Evolutionary conservation across 2,113 vertebrate species (phyloP).

Genomic region (Tricholaema leucomelas): DNA sequence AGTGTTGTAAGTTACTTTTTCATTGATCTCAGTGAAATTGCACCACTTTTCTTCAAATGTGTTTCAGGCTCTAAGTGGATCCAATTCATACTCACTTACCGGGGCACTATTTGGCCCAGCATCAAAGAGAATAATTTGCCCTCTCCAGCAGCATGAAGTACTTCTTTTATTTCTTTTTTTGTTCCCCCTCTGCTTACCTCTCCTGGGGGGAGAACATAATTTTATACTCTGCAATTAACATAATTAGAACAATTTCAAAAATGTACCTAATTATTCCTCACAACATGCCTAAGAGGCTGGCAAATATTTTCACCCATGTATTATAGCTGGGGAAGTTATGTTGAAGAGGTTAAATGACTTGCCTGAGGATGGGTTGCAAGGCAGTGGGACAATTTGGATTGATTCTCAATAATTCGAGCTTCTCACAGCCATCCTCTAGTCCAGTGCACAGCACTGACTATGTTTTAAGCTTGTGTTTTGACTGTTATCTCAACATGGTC

Average conservation of each 20-base stretch:
- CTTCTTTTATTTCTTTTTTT: background rate
- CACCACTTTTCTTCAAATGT: background rate
- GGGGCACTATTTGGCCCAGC: background rate
- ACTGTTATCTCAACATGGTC: background rate
- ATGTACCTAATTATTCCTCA: background rate
- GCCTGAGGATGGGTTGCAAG: background rate
- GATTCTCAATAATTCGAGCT: background rate
- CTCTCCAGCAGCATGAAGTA: background rate
- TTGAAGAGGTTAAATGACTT: conserved; percentile 6
- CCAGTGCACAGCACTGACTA: background rate
- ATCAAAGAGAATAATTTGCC: background rate
- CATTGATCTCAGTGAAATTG: background rate
- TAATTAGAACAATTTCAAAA: background rate
- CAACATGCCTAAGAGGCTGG: background rate
- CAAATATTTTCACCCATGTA: background rate
- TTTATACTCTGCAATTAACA: background rate
- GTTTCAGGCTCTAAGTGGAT: background rate
- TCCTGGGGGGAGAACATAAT: background rate
- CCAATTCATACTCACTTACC: background rate
- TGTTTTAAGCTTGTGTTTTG: background rate
- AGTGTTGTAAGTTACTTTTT: background rate
- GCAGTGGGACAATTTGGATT: background rate
- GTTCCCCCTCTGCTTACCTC: background rate
- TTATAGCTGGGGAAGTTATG: background rate
- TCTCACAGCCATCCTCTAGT: background rate